These are phyloP conservation scores for Caenorhabditis sp. DNA, from an alignment of 2,888 invertebrate species.

Conservation along the genomic window DNA sequence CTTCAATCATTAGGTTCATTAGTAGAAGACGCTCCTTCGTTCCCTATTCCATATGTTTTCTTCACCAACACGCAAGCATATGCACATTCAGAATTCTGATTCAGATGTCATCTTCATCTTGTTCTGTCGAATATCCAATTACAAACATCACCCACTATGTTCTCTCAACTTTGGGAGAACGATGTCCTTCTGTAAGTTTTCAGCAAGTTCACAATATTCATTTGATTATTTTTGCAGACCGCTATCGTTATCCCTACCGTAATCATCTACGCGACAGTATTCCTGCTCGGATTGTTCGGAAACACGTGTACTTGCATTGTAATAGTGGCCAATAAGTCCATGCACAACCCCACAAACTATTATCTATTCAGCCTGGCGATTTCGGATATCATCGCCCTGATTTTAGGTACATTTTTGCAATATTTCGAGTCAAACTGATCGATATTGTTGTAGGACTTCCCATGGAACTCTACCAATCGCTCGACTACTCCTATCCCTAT, in stretches of 20 bases:
- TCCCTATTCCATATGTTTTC: neutral
- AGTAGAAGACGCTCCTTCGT: no score
- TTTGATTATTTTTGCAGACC: slow-evolving; percentile 55
- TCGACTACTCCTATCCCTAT: slow-evolving; percentile 76
- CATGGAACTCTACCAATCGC: slow-evolving; percentile 75
- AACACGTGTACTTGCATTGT: slow-evolving; percentile 77
- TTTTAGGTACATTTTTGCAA: slow-evolving; percentile 74
- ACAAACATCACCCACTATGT: slow-evolving; percentile 69
- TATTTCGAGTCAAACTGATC: no score
- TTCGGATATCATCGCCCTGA: slow-evolving; percentile 76
- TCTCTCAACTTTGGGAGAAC: slow-evolving; percentile 61
- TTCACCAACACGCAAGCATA: no score
- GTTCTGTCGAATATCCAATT: slow-evolving; percentile 60
- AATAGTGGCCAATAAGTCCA: slow-evolving; percentile 69
- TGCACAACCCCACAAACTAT: slow-evolving; percentile 78
- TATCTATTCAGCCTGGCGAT: slow-evolving; percentile 77
- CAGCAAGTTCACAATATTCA: neutral
- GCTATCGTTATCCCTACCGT: slow-evolving; percentile 72
- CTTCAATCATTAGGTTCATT: no score
- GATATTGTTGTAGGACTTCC: slow-evolving; percentile 78
- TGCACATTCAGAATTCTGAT: no score
- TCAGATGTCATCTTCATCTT: slow-evolving; percentile 52
- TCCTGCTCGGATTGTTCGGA: slow-evolving; percentile 74
- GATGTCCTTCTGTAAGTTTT: slow-evolving; percentile 67
- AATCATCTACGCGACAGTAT: slow-evolving; percentile 72